These are phyloP conservation scores for Acanthurus leucopareius DNA, from an alignment of 2,797 vertebrate genomes.

Conservation along the genomic window DNA sequence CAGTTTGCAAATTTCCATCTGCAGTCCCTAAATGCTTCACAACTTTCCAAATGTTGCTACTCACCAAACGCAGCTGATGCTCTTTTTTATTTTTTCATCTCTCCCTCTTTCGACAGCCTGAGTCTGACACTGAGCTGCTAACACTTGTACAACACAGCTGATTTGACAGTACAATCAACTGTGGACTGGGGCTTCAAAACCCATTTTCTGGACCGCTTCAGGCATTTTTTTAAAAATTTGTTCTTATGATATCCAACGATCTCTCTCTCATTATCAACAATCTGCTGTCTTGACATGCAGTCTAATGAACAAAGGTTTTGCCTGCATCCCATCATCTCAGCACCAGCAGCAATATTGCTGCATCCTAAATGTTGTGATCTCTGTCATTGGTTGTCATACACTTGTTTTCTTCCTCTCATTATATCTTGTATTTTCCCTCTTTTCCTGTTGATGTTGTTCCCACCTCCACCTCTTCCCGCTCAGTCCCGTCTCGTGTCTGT, in stretches of 20 bases:
- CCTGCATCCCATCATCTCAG: constrained; percentile 8
- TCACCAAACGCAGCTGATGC: not conserved
- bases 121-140: not conserved
- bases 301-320: not conserved
- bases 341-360: not conserved
- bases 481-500: constrained; percentile 41
- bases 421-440: constrained; percentile 41
- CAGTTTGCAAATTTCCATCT: too few relatives aligned
- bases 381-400: constrained; percentile 19
- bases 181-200: constrained; percentile 6
- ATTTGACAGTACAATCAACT: not conserved
- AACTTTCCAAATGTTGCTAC: not conserved
- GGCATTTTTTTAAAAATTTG: not conserved
- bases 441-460: constrained; percentile 31
- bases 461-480: constrained; percentile 44
- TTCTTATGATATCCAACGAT: not conserved
- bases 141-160: not conserved
- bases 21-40: not conserved
- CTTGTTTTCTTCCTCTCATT: constrained; percentile 44
- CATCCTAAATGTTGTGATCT: constrained; percentile 1
- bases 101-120: not conserved
- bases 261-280: not conserved
- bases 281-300: not conserved
- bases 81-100: not conserved
- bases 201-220: not conserved